Base-by-base conservation (phyloP, 2,888 invertebrate species). In the Drosophila buzzatii region DNA sequence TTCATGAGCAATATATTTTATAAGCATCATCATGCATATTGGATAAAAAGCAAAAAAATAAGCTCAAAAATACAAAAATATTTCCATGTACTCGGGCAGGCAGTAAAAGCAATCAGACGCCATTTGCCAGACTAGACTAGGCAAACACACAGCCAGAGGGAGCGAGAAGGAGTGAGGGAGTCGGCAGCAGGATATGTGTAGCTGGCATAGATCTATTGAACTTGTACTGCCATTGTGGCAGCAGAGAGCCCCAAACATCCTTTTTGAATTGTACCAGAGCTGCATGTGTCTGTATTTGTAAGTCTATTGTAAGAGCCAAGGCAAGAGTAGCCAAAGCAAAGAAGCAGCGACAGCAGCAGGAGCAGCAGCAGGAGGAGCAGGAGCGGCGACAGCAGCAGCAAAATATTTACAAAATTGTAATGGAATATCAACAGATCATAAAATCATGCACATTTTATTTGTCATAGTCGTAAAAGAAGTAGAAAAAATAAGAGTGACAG, bases 401-500 rank as follows among this genome's bases (percentile, higher is more conserved):
- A 88, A 86, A 87, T 87, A 87, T 87, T 87, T 87, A 90, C 86
- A 87, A 87, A 87, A 90, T 90, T 90, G 88, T 87, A 87, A 87
- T 87, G 90, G 86, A 87, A 87, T 87, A 87, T 87, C 86, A 87
- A 87, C 86, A 87, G 90, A 87, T 87, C 90, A 87, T 87, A 87
- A 87, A 87, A 87, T 87, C 86, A 87, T 85, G 90, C 90, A 85
- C 86, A 87, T 87, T 90, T 87, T 87, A 87, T 87, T 87, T 87
- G 86, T 90, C 86, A 78, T 88, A 88, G 75, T 78, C 84, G 84
- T 85, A 88, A 83, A 81, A 80, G 71, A 70, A 85, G 74, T 62
- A 79, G 68, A 71, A 73, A 68, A 62, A 55, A 70, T 58, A 16
- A 66, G 47, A 18, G 9, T 45, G 27, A 27, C 6, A 27, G 27